phyloP scores from a whole-genome alignment of 2,113 vertebrate genomes.

The Oryzias celebensis region DNA sequence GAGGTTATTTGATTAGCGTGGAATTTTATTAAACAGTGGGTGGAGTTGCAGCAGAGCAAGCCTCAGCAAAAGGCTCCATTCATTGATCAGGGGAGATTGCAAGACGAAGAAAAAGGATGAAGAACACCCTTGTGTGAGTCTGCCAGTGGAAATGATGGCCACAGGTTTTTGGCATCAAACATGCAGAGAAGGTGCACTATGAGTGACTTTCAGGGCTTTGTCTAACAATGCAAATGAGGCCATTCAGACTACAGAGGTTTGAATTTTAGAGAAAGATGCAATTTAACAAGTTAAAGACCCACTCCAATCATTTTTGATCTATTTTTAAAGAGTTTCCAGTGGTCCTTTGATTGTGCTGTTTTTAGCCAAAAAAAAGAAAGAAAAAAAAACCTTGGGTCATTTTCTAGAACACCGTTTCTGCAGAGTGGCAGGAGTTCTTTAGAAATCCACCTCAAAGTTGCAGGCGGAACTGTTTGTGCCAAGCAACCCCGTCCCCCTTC shows the following conservation, averaged over 20 bases:
- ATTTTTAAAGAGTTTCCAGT: too few relatives aligned
- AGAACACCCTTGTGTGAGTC: constrained; percentile 74
- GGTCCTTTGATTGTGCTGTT: too few relatives aligned
- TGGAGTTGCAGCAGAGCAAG: constrained; percentile 66
- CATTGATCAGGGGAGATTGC: constrained; percentile 73
- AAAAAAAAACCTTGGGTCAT: too few relatives aligned
- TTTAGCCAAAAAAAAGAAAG: too few relatives aligned
- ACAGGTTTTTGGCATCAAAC: constrained; percentile 70
- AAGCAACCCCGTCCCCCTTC: too few relatives aligned
- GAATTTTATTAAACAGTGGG: constrained; percentile 83
- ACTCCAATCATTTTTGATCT: too few relatives aligned
- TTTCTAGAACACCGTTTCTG: too few relatives aligned
- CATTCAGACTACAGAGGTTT: constrained; percentile 45
- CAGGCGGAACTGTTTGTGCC: too few relatives aligned
- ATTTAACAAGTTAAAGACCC: too few relatives aligned
- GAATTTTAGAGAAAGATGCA: constrained; percentile 32
- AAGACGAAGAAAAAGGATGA: constrained; percentile 42
- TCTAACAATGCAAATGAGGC: constrained; percentile 55
- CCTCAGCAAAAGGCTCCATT: constrained; percentile 77
- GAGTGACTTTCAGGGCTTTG: constrained; percentile 59
- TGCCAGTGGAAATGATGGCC: constrained; percentile 62
- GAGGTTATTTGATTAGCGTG: constrained; percentile 83
- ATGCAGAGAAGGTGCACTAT: constrained; percentile 60
- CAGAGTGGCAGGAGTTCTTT: too few relatives aligned
- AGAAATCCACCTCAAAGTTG: too few relatives aligned